Evolutionary conservation across 2,888 invertebrate species (phyloP).

Genomic region (Girardia tigrina): DNA sequence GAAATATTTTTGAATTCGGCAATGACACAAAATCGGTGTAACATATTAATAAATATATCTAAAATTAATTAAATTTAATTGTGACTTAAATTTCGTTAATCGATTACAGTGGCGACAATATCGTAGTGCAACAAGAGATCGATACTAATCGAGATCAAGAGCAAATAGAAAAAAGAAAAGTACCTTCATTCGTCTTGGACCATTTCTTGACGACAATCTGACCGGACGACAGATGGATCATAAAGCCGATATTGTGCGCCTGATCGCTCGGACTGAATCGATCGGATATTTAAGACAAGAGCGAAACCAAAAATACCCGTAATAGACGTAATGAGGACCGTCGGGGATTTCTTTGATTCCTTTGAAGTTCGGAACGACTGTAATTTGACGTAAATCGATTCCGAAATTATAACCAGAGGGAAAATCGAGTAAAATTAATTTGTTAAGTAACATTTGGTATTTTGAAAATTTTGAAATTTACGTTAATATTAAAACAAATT

Average conservation of each 20-base stretch:
- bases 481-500: too few species aligned
- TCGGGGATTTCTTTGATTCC: slow-evolving; percentile 98
- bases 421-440: not conserved
- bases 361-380: slow-evolving; percentile 73
- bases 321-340: slow-evolving; percentile 81
- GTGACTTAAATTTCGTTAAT: too few species aligned
- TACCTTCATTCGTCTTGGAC: not conserved
- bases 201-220: not conserved
- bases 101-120: too few species aligned
- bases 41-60: too few species aligned
- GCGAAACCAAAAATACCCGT: slow-evolving; percentile 53
- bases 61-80: too few species aligned
- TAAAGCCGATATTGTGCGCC: not conserved
- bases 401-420: slow-evolving; percentile 74
- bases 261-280: not conserved
- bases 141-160: too few species aligned
- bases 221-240: not conserved
- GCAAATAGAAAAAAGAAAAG: too few species aligned
- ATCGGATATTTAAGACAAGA: not conserved
- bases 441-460: not conserved
- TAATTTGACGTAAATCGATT: slow-evolving; percentile 80
- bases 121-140: too few species aligned
- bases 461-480: too few species aligned
- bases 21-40: too few species aligned
- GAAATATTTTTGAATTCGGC: too few species aligned